A percentile compares a stretch with the other conserved stretches of the same genome.
Evolutionary conservation across 2,113 vertebrate species (phyloP).

Genomic region (Alethe castanea): DNA sequence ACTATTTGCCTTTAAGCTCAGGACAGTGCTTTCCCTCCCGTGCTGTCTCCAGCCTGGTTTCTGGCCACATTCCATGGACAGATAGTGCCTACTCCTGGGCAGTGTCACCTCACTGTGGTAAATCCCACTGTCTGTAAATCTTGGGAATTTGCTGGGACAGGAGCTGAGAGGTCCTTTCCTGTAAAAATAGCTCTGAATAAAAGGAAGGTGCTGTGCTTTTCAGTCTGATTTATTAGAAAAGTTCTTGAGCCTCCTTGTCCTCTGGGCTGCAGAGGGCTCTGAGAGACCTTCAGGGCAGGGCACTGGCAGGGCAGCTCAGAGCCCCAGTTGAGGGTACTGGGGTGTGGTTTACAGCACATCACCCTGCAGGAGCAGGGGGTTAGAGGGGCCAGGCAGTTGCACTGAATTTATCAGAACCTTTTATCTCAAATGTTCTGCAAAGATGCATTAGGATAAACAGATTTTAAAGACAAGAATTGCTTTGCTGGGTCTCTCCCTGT

Average conservation of each 20-base stretch:
- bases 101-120: rapidly evolving
- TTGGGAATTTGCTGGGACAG: neutral
- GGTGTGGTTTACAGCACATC: neutral
- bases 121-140: neutral
- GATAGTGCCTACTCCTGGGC: neutral
- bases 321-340: neutral
- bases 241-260: neutral
- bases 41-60: neutral
- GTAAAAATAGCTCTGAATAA: neutral
- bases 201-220: neutral
- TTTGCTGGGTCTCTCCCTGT: neutral
- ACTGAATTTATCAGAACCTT: neutral
- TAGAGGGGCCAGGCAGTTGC: no score
- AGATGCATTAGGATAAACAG: neutral
- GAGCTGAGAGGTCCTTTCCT: neutral
- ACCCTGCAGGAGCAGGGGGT: neutral
- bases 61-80: rapidly evolving
- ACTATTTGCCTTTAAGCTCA: neutral
- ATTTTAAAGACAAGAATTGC: neutral
- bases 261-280: neutral
- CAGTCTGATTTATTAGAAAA: neutral
- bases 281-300: neutral
- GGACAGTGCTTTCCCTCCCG: neutral
- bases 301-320: no score
- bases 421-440: neutral